Evolutionary conservation across 92 coral and sea anemone genomes (phyloP).

Genomic region (Heliopora coerulea): DNA sequence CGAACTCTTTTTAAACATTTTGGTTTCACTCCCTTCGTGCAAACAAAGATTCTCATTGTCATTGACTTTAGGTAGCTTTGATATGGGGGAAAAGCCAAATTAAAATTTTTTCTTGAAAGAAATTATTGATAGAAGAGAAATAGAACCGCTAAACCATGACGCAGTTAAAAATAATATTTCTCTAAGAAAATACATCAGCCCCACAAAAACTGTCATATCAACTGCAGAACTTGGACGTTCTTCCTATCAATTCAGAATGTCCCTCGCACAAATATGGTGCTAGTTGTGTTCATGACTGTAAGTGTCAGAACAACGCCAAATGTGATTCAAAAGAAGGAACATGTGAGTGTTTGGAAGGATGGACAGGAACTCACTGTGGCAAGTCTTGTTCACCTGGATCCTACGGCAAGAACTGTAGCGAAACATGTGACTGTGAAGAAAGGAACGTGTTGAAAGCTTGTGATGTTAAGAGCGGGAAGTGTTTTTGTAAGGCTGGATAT

Average conservation of each 20-base stretch:
- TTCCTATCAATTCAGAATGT: neutral
- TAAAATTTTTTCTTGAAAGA: too few relatives aligned
- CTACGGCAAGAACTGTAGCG: conserved; percentile 77
- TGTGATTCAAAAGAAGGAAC: conserved; percentile 76
- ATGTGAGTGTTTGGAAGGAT: conserved; percentile 78
- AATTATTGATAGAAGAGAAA: too few relatives aligned
- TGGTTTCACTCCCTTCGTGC: too few relatives aligned
- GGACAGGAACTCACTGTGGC: conserved; percentile 76
- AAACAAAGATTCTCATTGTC: too few relatives aligned
- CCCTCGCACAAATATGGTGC: conserved; percentile 42
- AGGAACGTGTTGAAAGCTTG: conserved; percentile 53
- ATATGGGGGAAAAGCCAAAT: too few relatives aligned
- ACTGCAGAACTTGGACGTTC: neutral
- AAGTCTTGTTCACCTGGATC: conserved; percentile 76
- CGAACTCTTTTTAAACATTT: too few relatives aligned
- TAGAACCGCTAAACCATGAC: too few relatives aligned
- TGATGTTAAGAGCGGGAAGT: conserved; percentile 68
- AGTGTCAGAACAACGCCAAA: conserved; percentile 77
- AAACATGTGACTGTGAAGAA: conserved; percentile 69
- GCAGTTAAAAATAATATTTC: too few relatives aligned
- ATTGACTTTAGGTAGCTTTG: too few relatives aligned
- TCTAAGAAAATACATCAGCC: too few relatives aligned
- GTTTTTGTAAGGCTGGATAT: conserved; percentile 75
- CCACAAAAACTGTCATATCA: too few relatives aligned
- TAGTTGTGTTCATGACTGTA: conserved; percentile 65